Base-by-base conservation (phyloP, 2,888 invertebrate genomes). In the Philopedon plagiatum region DNA sequence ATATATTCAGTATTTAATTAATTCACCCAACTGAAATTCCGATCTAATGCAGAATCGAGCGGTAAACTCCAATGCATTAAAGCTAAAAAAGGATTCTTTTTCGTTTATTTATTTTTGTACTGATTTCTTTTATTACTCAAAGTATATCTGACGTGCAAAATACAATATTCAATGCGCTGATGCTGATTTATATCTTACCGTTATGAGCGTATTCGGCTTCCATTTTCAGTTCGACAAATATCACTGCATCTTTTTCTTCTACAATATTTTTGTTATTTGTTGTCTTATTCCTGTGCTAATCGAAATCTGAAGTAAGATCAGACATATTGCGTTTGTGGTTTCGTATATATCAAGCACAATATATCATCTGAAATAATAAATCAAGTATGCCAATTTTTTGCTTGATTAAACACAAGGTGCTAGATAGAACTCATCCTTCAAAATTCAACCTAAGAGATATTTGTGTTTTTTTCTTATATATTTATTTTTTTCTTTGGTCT, bases 351-450 rank as follows among this genome's bases (percentile, higher is more conserved):
- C 19, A 9, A 37, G 21, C 19, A 32, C 62, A 41, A 46, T 62
- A 62, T 62, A 46, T 49, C 62, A 49, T 62, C 2, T 32, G 34
- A 62, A 62, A 34, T 46, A 46, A 61, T 62, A 62, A 49, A 49
- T 62, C 44, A 44, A 44, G 7, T 39, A 39, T 41, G 13, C 15
- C 5, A 11, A n/a, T 29, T 61, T 61, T 56, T 61, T 46, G 26
- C 26, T 29, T 61, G 13, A 51, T 51, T 15, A 49, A 13, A 49
- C 8, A 11, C 21, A 23, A 9, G 2, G n/a, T n/a, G 23, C n/a
- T 51, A 29, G 29, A 49, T n/a, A n/a, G n/a, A n/a, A n/a, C n/a
- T n/a, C n/a, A n/a, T n/a, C n/a, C n/a, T n/a, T n/a, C n/a, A n/a
- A n/a, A n/a, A n/a, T n/a, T n/a, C n/a, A n/a, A n/a, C n/a, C n/a